Evolutionary conservation across 2,797 vertebrate species (phyloP), one percentile per base, ranked within the genome.

Genomic region (Miichthys miiuy): DNA sequence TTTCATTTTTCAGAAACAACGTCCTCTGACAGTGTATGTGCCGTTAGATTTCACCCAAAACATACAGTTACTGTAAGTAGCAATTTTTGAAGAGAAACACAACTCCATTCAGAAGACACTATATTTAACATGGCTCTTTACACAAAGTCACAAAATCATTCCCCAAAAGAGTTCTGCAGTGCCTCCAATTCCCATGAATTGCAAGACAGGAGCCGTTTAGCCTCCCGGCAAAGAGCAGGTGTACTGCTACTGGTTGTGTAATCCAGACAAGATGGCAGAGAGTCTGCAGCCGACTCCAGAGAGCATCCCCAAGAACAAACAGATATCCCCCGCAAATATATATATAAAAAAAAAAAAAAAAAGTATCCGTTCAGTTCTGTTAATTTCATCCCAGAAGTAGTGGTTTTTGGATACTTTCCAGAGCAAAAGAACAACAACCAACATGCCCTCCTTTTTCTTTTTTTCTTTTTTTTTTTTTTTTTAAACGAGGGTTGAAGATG

Each of bases 71-170:
- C 85, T 88, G 81, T 86, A 92, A 89, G 91, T 92, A 90, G 84
- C 87, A 91, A 89, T 76, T 87, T 85, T 88, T 80, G 79, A 92
- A 95, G 91, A 94, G 92, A 91, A 94, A 95, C 94, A 94, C 94
- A 94, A 93, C 93, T 93, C 91, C 90, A 93, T 93, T 91, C 89
- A 93, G 90, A 94, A 93, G 92, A 96, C 92, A 94, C 93, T 91
- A 94, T 95, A 93, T 92, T 91, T 91, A 92, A 95, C 94, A 96
- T 95, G 95, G 94, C 95, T 95, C 94, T 95, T 95, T 95, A 95
- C 94, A 95, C 91, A 94, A 94, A 93, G 84, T 91, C 83, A 82
- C 81, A 64, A 91, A 92, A 91, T 90, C 77, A 89, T 87, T 87
- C 82, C 85, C 71, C 65, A 42, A 77, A 81, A 85, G 69, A 88